phyloP scores from a whole-genome alignment of 2,113 vertebrate genomes.

The Campylomormyrus numenius region DNA sequence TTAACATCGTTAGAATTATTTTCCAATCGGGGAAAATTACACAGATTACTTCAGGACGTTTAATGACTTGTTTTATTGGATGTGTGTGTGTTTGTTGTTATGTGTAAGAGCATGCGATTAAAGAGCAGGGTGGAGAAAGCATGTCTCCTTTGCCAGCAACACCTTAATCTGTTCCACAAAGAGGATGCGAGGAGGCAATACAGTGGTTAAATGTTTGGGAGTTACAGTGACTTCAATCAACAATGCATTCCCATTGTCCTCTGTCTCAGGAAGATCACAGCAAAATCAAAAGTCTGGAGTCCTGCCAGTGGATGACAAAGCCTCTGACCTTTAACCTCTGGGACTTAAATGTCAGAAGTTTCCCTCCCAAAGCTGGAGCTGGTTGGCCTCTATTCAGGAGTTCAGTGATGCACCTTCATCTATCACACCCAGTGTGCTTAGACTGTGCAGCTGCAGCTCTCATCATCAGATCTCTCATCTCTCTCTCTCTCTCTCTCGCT shows the following conservation, averaged over 20 bases:
- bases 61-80: not conserved
- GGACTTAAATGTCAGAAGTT: conserved; percentile 43
- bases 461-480: not conserved
- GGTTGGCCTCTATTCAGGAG: conserved; percentile 20
- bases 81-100: not conserved
- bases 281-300: conserved; percentile 38
- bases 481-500: not conserved
- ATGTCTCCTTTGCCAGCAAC: not conserved
- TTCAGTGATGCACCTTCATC: conserved; percentile 17
- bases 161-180: not conserved
- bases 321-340: conserved; percentile 50
- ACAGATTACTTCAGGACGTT: not conserved
- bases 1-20: not conserved
- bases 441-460: not conserved
- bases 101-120: conserved; percentile 15
- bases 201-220: conserved; percentile 32
- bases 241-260: conserved; percentile 37
- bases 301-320: conserved; percentile 24
- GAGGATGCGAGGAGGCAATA: not conserved
- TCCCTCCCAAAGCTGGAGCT: conserved; percentile 25
- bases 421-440: conserved; percentile 13
- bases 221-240: conserved; percentile 25
- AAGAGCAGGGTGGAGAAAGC: not conserved
- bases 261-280: conserved; percentile 38
- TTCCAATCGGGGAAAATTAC: not conserved